A percentile compares a stretch with the other conserved stretches of the same genome.
Evolutionary conservation across 2,888 invertebrate genomes (phyloP).

Genomic region (Entomobrya proxima): DNA sequence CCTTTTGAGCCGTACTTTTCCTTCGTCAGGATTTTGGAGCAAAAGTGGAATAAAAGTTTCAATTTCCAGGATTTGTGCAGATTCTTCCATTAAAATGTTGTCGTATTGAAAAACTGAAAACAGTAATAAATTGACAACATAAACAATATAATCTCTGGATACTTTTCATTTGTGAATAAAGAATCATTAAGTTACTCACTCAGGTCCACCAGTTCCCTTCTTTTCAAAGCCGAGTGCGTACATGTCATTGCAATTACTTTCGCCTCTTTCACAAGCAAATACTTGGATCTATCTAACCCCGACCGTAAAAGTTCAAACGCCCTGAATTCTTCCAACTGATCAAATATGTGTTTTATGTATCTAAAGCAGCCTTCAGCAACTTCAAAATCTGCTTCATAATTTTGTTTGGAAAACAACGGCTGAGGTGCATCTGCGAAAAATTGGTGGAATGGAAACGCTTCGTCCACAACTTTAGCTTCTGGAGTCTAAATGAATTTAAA

Average conservation of each 20-base stretch:
- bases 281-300: slow-evolving; percentile 96
- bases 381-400: slow-evolving; percentile 88
- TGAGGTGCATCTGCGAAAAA: slow-evolving; percentile 96
- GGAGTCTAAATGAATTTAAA: slow-evolving; percentile 75
- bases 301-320: slow-evolving; percentile 95
- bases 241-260: slow-evolving; percentile 99
- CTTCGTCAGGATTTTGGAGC: slow-evolving; percentile 98
- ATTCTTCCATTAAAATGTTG: slow-evolving; percentile 99
- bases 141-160: too few relatives aligned
- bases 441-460: slow-evolving; percentile 94
- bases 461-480: slow-evolving; percentile 81
- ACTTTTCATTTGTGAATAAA: background rate
- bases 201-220: slow-evolving; percentile 96
- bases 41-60: slow-evolving; percentile 99
- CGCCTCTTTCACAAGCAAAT: slow-evolving; percentile 97
- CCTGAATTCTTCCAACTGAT: slow-evolving; percentile 97
- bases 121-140: slow-evolving; percentile 49
- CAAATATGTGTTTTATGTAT: slow-evolving; percentile 96
- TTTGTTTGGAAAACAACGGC: slow-evolving; percentile 89
- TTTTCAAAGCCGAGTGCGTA: slow-evolving; percentile 98
- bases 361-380: slow-evolving; percentile 95
- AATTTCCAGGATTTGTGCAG: slow-evolving; percentile 99
- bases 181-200: slow-evolving; percentile 79
- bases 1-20: slow-evolving; percentile 94
- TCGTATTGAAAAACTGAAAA: slow-evolving; percentile 93